These are phyloP conservation scores for Palythoa heliodiscus DNA, from an alignment of 92 coral and sea anemone species.

Conservation along the genomic window DNA sequence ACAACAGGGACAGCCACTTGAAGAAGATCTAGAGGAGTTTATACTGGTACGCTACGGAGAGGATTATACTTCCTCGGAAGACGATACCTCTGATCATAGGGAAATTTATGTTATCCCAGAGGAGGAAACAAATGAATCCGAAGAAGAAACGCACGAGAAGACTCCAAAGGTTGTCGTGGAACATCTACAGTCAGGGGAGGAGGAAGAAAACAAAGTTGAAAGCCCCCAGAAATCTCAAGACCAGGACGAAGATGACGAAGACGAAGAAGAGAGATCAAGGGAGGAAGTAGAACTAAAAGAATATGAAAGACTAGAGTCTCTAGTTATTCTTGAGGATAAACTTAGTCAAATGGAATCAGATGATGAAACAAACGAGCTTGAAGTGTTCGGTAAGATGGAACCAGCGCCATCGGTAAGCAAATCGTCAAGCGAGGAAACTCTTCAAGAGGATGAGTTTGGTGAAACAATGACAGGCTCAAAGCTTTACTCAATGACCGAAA, in stretches of 20 bases:
- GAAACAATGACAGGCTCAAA: constrained; percentile 65
- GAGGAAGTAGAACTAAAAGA: constrained; percentile 76
- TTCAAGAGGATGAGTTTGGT: constrained; percentile 72
- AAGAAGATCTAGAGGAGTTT: constrained; percentile 85
- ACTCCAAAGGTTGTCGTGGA: constrained; percentile 32
- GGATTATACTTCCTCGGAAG: constrained; percentile 67
- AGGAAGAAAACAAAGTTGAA: constrained; percentile 62
- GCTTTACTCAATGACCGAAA: constrained; percentile 38
- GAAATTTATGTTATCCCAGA: constrained; percentile 90
- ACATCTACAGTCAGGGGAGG: neutral
- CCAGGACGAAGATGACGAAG: constrained; percentile 46
- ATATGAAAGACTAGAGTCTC: constrained; percentile 87
- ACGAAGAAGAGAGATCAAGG: constrained; percentile 53
- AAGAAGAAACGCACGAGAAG: constrained; percentile 49
- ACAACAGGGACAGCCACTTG: constrained; percentile 79
- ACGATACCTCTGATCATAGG: constrained; percentile 77
- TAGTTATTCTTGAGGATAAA: constrained; percentile 85
- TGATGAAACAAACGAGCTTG: constrained; percentile 63
- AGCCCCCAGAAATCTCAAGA: constrained; percentile 18
- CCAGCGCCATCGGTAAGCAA: constrained; percentile 52
- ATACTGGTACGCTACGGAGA: constrained; percentile 79
- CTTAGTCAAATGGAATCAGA: constrained; percentile 92
- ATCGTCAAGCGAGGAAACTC: constrained; percentile 70
- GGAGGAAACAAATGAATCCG: constrained; percentile 68
- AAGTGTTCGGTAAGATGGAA: constrained; percentile 54